These are phyloP conservation scores for Plutomurus gul DNA, from an alignment of 1,140 invertebrate genomes.

Conservation along the genomic window DNA sequence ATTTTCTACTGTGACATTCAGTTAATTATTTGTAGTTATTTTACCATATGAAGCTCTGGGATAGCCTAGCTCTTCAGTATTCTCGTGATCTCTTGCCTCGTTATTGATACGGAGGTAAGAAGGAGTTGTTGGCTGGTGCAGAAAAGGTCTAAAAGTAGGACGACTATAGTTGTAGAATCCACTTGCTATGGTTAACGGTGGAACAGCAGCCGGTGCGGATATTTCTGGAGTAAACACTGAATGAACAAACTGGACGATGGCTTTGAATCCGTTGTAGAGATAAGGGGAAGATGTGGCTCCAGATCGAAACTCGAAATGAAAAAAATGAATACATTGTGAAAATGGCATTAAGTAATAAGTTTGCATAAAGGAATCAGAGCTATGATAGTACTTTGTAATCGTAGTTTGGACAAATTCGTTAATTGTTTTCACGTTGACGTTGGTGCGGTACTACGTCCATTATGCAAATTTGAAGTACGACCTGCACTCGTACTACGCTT, in stretches of 20 bases:
- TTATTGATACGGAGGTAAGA: neutral
- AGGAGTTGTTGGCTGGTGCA: neutral
- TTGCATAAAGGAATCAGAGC: no score
- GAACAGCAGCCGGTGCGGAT: neutral
- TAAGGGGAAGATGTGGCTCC: slow-evolving; percentile 47
- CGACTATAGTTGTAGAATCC: neutral
- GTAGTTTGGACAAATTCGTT: no score
- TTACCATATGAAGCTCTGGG: slow-evolving; percentile 49
- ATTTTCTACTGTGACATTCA: neutral
- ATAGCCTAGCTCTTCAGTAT: slow-evolving; percentile 48
- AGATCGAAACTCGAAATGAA: slow-evolving; percentile 52
- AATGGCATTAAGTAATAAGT: no score
- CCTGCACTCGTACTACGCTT: no score
- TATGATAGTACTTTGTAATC: no score
- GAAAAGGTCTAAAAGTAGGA: neutral
- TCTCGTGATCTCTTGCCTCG: slow-evolving; percentile 24
- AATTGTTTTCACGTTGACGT: no score
- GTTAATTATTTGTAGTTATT: neutral
- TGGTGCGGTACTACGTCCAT: no score
- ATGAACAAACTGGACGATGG: slow-evolving; percentile 51
- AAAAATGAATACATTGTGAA: no score
- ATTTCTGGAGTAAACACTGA: neutral
- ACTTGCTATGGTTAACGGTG: neutral
- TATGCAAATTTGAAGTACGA: no score
- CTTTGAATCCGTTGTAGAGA: slow-evolving; percentile 52